Evolutionary conservation across 1,140 invertebrate species (phyloP).

Genomic region (Drosophila micromelanica): DNA sequence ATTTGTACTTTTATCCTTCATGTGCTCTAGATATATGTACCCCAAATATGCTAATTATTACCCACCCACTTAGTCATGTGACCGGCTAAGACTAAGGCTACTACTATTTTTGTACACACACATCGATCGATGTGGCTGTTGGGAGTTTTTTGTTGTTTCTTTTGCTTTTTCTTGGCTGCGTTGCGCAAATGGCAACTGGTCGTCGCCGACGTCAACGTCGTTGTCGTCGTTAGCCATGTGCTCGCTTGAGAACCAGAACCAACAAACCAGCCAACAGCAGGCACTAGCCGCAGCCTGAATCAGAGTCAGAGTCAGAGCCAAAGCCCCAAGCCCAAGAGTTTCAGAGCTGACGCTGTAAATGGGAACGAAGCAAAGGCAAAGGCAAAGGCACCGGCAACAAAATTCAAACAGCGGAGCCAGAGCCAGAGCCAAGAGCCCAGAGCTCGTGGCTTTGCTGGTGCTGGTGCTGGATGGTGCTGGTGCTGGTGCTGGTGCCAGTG

Average conservation of each 20-base stretch:
- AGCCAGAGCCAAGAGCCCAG: constrained; percentile 8
- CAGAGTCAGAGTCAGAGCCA: constrained; percentile 12
- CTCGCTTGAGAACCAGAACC: constrained; percentile 63
- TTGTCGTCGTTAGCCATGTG: constrained; percentile 34
- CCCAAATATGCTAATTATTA: constrained; percentile 42
- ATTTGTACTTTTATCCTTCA: constrained; percentile 14
- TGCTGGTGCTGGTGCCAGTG: constrained; percentile 24
- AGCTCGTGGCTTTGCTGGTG: neutral
- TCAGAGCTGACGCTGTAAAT: constrained; percentile 45
- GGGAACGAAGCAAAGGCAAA: constrained; percentile 47
- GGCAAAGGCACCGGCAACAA: constrained; percentile 15
- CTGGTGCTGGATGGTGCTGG: constrained; percentile 4
- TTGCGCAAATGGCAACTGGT: constrained; percentile 76
- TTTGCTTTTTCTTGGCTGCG: constrained; percentile 59
- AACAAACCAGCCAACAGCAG: constrained; percentile 52
- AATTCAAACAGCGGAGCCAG: constrained; percentile 21
- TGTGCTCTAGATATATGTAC: constrained; percentile 23
- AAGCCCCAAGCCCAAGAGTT: constrained; percentile 18
- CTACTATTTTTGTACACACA: constrained; percentile 58
- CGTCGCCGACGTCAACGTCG: constrained; percentile 24
- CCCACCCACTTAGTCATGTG: constrained; percentile 29
- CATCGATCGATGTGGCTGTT: constrained; percentile 53
- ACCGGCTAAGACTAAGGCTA: constrained; percentile 22
- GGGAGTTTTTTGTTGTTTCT: constrained; percentile 27
- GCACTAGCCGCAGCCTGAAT: constrained; percentile 30